Conservation (phyloP, 2,888 invertebrate genomes). For the Lapara coniferarum region DNA sequence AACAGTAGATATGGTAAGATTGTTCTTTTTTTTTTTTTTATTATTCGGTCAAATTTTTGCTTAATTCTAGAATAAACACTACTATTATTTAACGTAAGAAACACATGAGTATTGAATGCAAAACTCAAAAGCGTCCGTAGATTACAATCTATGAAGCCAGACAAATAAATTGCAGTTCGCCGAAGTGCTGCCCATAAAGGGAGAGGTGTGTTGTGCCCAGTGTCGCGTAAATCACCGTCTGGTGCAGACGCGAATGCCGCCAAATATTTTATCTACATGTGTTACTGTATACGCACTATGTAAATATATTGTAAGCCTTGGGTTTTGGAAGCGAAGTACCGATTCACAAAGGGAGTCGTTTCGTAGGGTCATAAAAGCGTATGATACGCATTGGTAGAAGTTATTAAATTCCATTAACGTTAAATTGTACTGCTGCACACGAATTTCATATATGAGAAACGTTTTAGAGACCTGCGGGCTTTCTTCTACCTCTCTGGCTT, state of each 20-base stretch:
- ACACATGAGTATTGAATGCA: constrained; percentile 7
- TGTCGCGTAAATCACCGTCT: constrained; percentile 66
- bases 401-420: too few species aligned
- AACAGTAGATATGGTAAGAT: too few species aligned
- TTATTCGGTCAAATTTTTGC: too few species aligned
- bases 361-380: too few species aligned
- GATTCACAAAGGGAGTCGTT: background rate
- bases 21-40: too few species aligned
- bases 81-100: background rate
- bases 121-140: constrained; percentile 35
- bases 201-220: constrained; percentile 56
- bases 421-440: too few species aligned
- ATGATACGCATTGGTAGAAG: too few species aligned
- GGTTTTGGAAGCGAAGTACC: background rate
- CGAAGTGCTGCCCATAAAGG: constrained; percentile 63
- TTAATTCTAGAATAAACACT: background rate
- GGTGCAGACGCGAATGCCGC: constrained; percentile 49
- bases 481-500: too few species aligned
- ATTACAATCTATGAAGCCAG: constrained; percentile 56
- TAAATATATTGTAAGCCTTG: background rate
- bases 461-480: too few species aligned
- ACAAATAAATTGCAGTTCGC: constrained; percentile 67
- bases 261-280: constrained; percentile 38
- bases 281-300: constrained; percentile 11
- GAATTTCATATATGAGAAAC: too few species aligned